A percentile compares a stretch with the other conserved stretches of the same genome.
Conservation (phyloP, 1,140 invertebrate species). For the Euwallacea fornicatus region DNA sequence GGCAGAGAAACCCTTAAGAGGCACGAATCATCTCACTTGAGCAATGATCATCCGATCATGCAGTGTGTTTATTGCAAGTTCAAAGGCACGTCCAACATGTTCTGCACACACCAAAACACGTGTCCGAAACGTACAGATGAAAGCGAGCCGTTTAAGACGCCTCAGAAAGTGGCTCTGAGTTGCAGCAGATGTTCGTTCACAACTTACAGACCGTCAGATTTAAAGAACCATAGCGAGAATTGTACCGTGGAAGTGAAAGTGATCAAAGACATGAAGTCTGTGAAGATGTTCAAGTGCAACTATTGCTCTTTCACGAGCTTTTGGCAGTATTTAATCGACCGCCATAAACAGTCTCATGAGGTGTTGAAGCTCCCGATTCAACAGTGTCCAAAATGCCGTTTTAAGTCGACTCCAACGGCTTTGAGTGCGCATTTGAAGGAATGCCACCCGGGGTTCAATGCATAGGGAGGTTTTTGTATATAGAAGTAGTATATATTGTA, state of each 20-base stretch:
- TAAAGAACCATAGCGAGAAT: constrained; percentile 3
- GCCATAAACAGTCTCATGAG: constrained; percentile 13
- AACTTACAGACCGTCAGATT: background rate
- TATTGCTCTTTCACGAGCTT: constrained; percentile 24
- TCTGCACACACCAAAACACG: background rate
- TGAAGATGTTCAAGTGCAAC: constrained; percentile 16
- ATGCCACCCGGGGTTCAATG: background rate
- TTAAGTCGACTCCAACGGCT: constrained; percentile 11
- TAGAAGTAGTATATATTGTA: too few relatives aligned
- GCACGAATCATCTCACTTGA: background rate
- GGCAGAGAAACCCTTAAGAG: too few relatives aligned
- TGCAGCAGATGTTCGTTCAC: constrained; percentile 13
- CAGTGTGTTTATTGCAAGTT: constrained; percentile 6
- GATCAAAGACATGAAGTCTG: background rate
- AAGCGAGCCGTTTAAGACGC: background rate
- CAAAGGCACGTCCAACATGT: background rate
- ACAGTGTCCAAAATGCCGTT: constrained; percentile 15
- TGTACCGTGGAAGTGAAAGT: background rate
- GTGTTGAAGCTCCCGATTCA: constrained; percentile 17
- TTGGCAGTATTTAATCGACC: constrained; percentile 19
- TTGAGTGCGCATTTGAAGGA: constrained; percentile 8
- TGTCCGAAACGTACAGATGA: background rate
- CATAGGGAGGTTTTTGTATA: too few relatives aligned
- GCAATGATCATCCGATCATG: background rate
- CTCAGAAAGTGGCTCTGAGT: constrained; percentile 1